Base-by-base conservation (phyloP, 2,888 invertebrate genomes). In the Synanthedon andrenaeformis region DNA sequence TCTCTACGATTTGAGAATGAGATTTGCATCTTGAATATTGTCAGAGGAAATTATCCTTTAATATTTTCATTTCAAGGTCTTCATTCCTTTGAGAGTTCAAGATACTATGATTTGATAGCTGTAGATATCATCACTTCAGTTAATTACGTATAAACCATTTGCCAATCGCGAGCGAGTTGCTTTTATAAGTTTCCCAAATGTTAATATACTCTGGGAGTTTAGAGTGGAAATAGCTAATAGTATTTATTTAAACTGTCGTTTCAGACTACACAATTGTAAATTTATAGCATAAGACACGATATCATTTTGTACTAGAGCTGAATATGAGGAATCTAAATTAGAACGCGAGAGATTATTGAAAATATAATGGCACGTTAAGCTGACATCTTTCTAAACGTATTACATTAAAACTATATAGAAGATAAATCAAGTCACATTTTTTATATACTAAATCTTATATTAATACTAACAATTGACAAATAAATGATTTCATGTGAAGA, bases 251-350 rank as follows among this genome's bases (percentile, higher is more conserved):
- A 42, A 53, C 10, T 13, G 42, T 49, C 14, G 8, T 17, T 23
- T 42, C 17, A 51, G 45, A 57, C 52, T 53, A 59, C 35, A 56
- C 53, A 55, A 54, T 56, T 56, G 57, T 55, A 59, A 56, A 59
- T 62, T 51, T 55, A 56, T 62, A 67, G 68, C 68, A 58, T 79
- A 79, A 78, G 76, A 79, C 76, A 79, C 79, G 59, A 71, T 65
- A 67, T 66, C 57, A 67, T 69, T 81, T 82, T 82, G 80, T 80
- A 83, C 81, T 78, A 75, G 76, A 74, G 70, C 74, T 71, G 64
- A 71, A 62, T 17, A 17, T 35, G 35, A 35, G 10, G 12, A 45
- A 8, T 6, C 45, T 45, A 45, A n/a, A 42, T n/a, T n/a, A 42
- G 6, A 13, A 45, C n/a, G 45, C 14, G 45, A 45, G 14, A 45